Evolutionary conservation across 2,888 invertebrate species (phyloP), one percentile per base, ranked within the genome.

Genomic region (Bombylius major): DNA sequence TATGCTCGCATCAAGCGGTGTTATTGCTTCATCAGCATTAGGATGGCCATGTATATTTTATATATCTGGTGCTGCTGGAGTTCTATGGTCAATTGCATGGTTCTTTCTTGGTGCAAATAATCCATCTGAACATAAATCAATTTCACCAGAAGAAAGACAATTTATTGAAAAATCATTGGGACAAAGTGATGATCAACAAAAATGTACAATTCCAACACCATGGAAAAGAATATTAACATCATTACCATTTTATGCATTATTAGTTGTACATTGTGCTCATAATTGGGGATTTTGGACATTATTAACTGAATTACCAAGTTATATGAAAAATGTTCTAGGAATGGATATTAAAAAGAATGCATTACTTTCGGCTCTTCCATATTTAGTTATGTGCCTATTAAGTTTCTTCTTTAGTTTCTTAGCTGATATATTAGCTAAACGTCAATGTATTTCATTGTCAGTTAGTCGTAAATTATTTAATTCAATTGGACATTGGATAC

Each of bases 41-140:
- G 89, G 89, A 1, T 90, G 90, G 90, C 84, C 86, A 0, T 79
- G 84, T 8, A 83, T 85, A 56, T 89, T 89, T 71, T 90, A 89
- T 66, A 70, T 82, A 2, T 85, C 86, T 63, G 89, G 88, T 0
- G 75, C 75, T 7, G 67, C 82, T 1, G 83, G 84, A 0, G 66
- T 81, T 1, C 23, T 79, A 0, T 88, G 87, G 86, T 72, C 79
- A 0, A 58, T 80, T 0, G 58, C 71, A 0, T 89, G 83, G 76
- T 70, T 78, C 5, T 69, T 82, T 55, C 72, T 84, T 23, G 88
- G 86, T 0, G 78, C 83, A 9, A 82, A 82, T 59, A 79, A 80
- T 1, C 89, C 89, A 0, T 74, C 79, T 1, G 76, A 77, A 8
- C 78, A 79, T 64, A 78, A 75, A 51, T 73, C 72, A 57, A 87